Percentiles rank a stretch among this genome's conserved stretches.
Conservation (phyloP, 2,888 invertebrate species). For the Eutolmus rufibarbis region DNA sequence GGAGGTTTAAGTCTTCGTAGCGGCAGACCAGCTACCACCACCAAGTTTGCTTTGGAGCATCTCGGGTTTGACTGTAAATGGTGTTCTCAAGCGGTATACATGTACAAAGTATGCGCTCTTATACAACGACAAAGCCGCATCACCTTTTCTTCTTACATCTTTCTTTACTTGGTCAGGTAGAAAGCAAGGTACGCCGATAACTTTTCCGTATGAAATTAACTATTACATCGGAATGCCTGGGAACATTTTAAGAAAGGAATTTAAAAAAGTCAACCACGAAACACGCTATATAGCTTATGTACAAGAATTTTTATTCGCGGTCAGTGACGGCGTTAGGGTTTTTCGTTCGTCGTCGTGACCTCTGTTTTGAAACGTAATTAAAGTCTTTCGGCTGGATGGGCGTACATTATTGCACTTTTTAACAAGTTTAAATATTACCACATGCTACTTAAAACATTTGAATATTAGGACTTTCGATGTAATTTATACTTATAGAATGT, state of each 20-base stretch:
- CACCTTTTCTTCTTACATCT: constrained; percentile 37
- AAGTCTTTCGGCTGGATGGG: not conserved
- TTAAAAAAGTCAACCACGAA: constrained; percentile 49
- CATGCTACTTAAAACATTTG: not conserved
- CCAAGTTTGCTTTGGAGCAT: constrained; percentile 2
- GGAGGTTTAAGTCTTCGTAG: not conserved
- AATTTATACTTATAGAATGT: not conserved
- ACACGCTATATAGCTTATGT: constrained; percentile 38
- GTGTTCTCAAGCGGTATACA: constrained; percentile 10
- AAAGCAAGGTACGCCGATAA: constrained; percentile 50
- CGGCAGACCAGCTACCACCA: not conserved
- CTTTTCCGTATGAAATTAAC: constrained; percentile 54
- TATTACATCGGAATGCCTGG: constrained; percentile 54
- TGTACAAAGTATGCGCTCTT: not conserved
- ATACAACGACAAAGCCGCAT: not conserved
- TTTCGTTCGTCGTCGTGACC: not conserved
- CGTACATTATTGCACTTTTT: not conserved
- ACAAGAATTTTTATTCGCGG: constrained; percentile 40
- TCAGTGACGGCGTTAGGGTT: constrained; percentile 37
- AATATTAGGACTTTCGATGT: not conserved
- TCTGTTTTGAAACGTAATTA: not conserved
- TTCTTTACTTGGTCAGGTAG: constrained; percentile 40
- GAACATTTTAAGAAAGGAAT: constrained; percentile 54
- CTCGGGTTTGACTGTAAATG: constrained; percentile 9
- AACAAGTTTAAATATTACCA: not conserved